phyloP scores from a whole-genome alignment of 2,797 vertebrate genomes.

The Gila robusta region DNA sequence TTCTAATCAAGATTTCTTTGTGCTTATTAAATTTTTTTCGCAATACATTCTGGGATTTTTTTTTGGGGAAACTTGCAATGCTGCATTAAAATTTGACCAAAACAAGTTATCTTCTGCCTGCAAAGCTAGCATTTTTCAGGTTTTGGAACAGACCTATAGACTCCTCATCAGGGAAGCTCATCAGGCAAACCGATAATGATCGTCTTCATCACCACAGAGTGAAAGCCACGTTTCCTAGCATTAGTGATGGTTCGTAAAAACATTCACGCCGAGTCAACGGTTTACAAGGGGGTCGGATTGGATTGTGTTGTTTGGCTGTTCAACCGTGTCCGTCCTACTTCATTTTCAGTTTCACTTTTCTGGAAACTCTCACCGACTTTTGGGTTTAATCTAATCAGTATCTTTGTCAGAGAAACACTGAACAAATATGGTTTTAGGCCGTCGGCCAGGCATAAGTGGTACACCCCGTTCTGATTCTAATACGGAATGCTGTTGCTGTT shows the following conservation, averaged over 20 bases:
- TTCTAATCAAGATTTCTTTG: neutral
- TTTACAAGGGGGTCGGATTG: slow-evolving; percentile 15
- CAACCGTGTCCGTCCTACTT: slow-evolving; percentile 35
- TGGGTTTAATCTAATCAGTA: slow-evolving; percentile 64
- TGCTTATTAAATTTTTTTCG: neutral
- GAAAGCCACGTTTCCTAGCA: slow-evolving; percentile 21
- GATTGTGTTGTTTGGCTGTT: slow-evolving; percentile 34
- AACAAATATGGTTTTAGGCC: slow-evolving; percentile 54
- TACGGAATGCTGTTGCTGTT: slow-evolving; percentile 76
- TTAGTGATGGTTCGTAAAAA: slow-evolving; percentile 35
- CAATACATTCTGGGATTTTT: neutral
- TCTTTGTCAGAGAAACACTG: slow-evolving; percentile 59
- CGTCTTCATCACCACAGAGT: neutral
- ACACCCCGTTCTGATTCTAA: slow-evolving; percentile 65
- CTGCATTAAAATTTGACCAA: neutral
- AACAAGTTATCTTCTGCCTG: neutral
- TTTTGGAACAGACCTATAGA: slow-evolving; percentile 2
- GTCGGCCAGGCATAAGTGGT: slow-evolving; percentile 47
- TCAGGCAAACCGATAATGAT: slow-evolving; percentile 35
- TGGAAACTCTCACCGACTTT: slow-evolving; percentile 63
- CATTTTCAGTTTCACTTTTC: slow-evolving; percentile 53
- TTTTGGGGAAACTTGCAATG: neutral
- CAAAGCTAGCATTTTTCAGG: neutral
- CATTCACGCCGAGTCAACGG: neutral
- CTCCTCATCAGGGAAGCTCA: slow-evolving; percentile 16